Evolutionary conservation across 2,797 vertebrate species (phyloP), one percentile per base, ranked within the genome.

Genomic region (Onychomys arenicola): DNA sequence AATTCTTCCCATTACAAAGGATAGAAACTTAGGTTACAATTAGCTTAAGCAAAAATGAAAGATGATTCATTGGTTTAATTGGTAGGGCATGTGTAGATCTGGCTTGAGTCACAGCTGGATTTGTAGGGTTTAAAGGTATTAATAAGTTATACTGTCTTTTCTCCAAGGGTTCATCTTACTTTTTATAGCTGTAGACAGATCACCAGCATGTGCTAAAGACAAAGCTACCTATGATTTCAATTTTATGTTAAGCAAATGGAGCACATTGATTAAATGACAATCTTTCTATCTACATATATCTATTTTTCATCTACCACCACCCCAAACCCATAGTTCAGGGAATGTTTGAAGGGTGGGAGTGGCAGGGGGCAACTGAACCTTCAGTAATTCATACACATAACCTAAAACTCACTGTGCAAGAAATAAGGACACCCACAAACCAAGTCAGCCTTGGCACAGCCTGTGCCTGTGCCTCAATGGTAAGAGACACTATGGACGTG

Each of bases 31-130:
- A 84, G 43, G 43, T 63, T 89, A 46, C 19, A 89, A 89, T 43
- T 46, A 80, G 37, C 55, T 92, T 85, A 78, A 65, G 63, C 71
- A 84, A 85, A 93, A 80, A 40, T 55, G 57, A 81, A 86, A 92
- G 9, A 69, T 88, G 67, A 89, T 43, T 69, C n/a, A 63, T 34
- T 92, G 29, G 21, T 25, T 84, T 21, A 92, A 96, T 43, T 71
- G 25, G 27, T 10, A 94, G 52, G 37, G 52, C 57, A 61, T 59
- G 49, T 27, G 32, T 93, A 55, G 65, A 80, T 92, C n/a, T 80
- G 52, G 55, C 21, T 85, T 73, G 34, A 90, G n/a, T 63, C 55
- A 86, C 32, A 93, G 63, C 73, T 73, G n/a, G 55, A 49, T 76
- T 23, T 52, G 89, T 55, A 63, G 12, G 6, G 16, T 11, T 89